phyloP scores from a whole-genome alignment of 2,113 vertebrate species.

The Apodemus speciosus region DNA sequence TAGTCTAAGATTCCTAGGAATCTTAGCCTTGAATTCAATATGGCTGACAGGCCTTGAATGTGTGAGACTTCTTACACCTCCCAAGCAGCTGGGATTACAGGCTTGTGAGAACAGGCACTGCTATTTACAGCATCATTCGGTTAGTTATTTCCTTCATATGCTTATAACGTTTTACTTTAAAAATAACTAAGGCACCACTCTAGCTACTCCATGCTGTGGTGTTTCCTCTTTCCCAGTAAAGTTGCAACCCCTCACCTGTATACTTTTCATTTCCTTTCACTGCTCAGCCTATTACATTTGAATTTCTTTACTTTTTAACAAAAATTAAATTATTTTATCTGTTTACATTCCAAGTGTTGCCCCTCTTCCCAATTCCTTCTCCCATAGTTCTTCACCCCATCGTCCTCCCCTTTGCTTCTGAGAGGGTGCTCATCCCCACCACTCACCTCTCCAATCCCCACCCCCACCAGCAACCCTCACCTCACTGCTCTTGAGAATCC shows the following conservation, averaged over 20 bases:
- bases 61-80: background rate
- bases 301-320: background rate
- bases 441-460: too few relatives aligned
- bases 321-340: too few relatives aligned
- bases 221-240: background rate
- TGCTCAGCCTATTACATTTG: background rate
- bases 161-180: background rate
- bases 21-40: background rate
- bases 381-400: too few relatives aligned
- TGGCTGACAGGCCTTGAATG: background rate
- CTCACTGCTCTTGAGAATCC: too few relatives aligned
- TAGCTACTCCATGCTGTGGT: background rate
- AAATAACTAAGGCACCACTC: background rate
- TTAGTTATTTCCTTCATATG: background rate
- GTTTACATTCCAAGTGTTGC: too few relatives aligned
- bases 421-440: too few relatives aligned
- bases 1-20: background rate
- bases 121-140: background rate
- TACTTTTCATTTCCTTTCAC: background rate
- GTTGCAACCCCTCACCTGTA: conserved; percentile 15
- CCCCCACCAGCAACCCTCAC: too few relatives aligned
- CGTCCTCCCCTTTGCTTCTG: too few relatives aligned
- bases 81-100: background rate
- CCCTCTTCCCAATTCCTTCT: too few relatives aligned
- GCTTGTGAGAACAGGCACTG: background rate